Conservation (phyloP, 92 coral and sea anemone genomes). For the Anthopleura xanthogrammica region DNA sequence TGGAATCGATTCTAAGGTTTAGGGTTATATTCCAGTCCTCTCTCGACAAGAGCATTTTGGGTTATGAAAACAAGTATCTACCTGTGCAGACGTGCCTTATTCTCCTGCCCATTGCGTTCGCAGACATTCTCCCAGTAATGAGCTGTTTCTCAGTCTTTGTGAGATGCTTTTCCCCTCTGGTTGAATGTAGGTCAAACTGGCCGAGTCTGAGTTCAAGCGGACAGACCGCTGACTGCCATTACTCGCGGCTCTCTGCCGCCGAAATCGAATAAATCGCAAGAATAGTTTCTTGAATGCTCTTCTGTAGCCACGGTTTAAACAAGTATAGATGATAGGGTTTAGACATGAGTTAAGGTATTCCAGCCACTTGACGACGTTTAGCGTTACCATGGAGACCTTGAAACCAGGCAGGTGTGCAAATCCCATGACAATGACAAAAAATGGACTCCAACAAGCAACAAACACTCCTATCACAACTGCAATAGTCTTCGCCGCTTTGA, state of each 20-base stretch:
- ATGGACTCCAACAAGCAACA: constrained; percentile 77
- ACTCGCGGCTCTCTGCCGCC: constrained; percentile 25
- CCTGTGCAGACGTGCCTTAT: not conserved
- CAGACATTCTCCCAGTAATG: constrained; percentile 19
- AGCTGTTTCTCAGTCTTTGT: constrained; percentile 16
- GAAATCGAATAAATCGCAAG: constrained; percentile 17
- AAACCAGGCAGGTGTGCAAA: constrained; percentile 54
- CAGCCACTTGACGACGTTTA: constrained; percentile 78
- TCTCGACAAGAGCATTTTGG: no score
- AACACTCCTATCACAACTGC: constrained; percentile 81
- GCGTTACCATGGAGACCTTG: constrained; percentile 40
- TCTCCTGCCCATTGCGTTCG: constrained; percentile 3
- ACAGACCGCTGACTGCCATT: constrained; percentile 30
- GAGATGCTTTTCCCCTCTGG: constrained; percentile 8
- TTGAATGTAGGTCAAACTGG: constrained; percentile 28
- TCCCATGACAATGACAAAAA: constrained; percentile 64
- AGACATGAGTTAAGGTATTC: constrained; percentile 72
- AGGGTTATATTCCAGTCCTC: no score
- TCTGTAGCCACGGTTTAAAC: constrained; percentile 75
- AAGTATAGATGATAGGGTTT: constrained; percentile 73
- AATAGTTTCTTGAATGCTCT: constrained; percentile 71
- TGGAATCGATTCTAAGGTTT: no score
- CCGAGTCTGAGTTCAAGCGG: constrained; percentile 32
- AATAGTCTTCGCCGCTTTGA: constrained; percentile 84
- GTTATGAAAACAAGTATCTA: no score